These are phyloP conservation scores for Drosophila repleta DNA, from an alignment of 1,140 invertebrate genomes.

Conservation along the genomic window DNA sequence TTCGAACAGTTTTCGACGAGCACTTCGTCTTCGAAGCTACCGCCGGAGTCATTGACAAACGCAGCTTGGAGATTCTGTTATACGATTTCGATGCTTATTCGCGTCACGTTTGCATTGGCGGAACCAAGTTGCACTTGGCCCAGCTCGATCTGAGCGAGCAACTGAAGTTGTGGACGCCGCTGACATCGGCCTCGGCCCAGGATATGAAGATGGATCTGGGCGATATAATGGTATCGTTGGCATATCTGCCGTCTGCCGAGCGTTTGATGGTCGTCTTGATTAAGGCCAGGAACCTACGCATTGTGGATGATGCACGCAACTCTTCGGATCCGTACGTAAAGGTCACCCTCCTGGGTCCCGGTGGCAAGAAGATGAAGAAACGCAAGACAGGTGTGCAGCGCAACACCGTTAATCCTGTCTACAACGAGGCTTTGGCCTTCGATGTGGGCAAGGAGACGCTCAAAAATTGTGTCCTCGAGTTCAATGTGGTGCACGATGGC, in stretches of 20 bases:
- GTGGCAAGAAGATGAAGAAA: slow-evolving; percentile 92
- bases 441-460: slow-evolving; percentile 88
- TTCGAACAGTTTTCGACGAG: slow-evolving; percentile 87
- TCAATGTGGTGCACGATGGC: slow-evolving; percentile 85
- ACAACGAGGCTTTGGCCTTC: slow-evolving; percentile 94
- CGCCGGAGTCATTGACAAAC: slow-evolving; percentile 85
- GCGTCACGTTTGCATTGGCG: slow-evolving; percentile 86
- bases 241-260: slow-evolving; percentile 88
- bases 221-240: slow-evolving; percentile 89
- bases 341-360: slow-evolving; percentile 91
- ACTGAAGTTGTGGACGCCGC: slow-evolving; percentile 83
- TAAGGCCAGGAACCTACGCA: slow-evolving; percentile 87
- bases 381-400: slow-evolving; percentile 95
- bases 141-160: slow-evolving; percentile 84
- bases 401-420: slow-evolving; percentile 93
- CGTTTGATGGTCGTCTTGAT: slow-evolving; percentile 88
- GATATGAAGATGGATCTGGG: slow-evolving; percentile 85
- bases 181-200: slow-evolving; percentile 83
- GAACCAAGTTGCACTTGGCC: slow-evolving; percentile 85
- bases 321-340: slow-evolving; percentile 93
- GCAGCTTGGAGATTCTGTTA: slow-evolving; percentile 85
- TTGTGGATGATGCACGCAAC: slow-evolving; percentile 85
- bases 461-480: slow-evolving; percentile 85
- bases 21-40: slow-evolving; percentile 91
- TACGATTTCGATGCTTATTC: slow-evolving; percentile 89